Evolutionary conservation across 1,140 invertebrate species (phyloP), one percentile per base, ranked within the genome.

Genomic region (Apis dorsata): DNA sequence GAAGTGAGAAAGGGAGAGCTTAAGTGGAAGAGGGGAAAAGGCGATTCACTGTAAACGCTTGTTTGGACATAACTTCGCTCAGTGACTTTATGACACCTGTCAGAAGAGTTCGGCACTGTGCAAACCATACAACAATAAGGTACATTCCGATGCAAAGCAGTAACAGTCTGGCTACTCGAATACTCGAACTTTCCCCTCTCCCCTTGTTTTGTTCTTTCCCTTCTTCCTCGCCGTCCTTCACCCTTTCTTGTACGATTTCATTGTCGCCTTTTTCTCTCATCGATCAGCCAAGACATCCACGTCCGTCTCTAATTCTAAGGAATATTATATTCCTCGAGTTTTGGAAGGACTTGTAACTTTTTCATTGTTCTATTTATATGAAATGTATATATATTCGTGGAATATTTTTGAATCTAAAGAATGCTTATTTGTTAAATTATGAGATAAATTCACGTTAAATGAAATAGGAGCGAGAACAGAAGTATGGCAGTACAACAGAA

Each of bases 141-240:
- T 86, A 88, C 86, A 91, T 92, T 92, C 85, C 88, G 86, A 92
- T 92, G 91, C 88, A 90, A 92, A 92, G 79, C 78, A 89, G 88
- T 80, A 69, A 74, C 59, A 73, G 75, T 80, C 71, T 81, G 86
- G 65, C 65, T 71, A 81, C 79, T 66, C 78, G 72, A 24, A 71
- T 62, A 75, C 65, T 83, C 69, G 63, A 85, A 86, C 71, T 83
- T 83, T 24, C 57, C 74, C 74, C 77, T 85, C 75, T 71, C 75
- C 72, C 62, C 62, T 66, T 81, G 66, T 76, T 82, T 83, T 68
- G 19, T 57, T 28, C 63, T 44, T 62, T 55, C 63, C 19, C 65
- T 28, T 71, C 65, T 28, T 71, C 68, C 66, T 15, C 73, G 63
- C 15, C 74, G 83, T 68, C 62, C 81, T 85, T 83, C 63, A 71